Evolutionary conservation across 2,888 invertebrate genomes (phyloP).

Genomic region (Drosophila buzzatii): DNA sequence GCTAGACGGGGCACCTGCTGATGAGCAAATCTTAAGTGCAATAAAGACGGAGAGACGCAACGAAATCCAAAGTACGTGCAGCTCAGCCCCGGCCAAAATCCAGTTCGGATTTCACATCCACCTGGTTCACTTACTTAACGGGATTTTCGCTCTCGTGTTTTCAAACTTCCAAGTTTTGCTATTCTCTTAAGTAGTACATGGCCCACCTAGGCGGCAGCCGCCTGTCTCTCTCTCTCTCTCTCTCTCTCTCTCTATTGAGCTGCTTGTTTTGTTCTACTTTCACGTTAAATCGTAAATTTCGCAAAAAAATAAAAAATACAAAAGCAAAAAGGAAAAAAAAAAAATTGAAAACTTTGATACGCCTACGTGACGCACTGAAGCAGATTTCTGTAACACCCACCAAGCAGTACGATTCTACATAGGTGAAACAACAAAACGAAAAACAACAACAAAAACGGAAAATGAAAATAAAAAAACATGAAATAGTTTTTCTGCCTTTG

Average conservation of each 20-base stretch:
- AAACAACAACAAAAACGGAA: slow-evolving; percentile 10
- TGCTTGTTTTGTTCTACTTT: slow-evolving; percentile 73
- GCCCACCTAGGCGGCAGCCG: slow-evolving; percentile 22
- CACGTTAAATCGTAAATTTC: slow-evolving; percentile 82
- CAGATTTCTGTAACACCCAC: slow-evolving; percentile 62
- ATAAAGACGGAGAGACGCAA: slow-evolving; percentile 73
- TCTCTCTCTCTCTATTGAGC: slow-evolving; percentile 31
- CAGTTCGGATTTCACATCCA: slow-evolving; percentile 17
- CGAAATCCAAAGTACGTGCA: slow-evolving; percentile 82
- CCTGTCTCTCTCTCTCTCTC: slow-evolving; percentile 27
- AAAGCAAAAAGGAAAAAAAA: slow-evolving; percentile 11
- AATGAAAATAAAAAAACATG: slow-evolving; percentile 10
- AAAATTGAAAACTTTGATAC: slow-evolving; percentile 73
- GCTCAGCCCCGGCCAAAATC: slow-evolving; percentile 51
- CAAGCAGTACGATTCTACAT: slow-evolving; percentile 36
- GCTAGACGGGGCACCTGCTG: slow-evolving; percentile 72
- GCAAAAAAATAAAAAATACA: slow-evolving; percentile 56
- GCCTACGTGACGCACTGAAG: slow-evolving; percentile 83
- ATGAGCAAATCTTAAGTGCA: slow-evolving; percentile 82
- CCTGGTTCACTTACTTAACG: slow-evolving; percentile 80
- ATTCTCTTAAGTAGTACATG: slow-evolving; percentile 79
- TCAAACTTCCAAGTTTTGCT: slow-evolving; percentile 65
- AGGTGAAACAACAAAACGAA: slow-evolving; percentile 25
- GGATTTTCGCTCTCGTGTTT: slow-evolving; percentile 76
- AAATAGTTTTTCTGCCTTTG: slow-evolving; percentile 72